Evolutionary conservation across 1,140 invertebrate species (phyloP).

Genomic region (Parapsyche elsis): DNA sequence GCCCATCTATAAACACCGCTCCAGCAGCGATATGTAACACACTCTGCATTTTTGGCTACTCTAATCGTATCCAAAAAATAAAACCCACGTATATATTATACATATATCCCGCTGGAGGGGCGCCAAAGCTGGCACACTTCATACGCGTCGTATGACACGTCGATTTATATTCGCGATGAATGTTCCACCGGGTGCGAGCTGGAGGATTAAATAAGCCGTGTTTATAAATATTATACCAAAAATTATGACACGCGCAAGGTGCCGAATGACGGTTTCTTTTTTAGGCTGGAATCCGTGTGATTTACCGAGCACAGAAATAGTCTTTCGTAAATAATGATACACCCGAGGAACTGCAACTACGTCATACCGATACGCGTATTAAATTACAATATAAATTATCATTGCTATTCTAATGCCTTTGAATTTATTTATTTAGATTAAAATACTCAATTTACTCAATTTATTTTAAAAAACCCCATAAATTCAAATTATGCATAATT

Average conservation of each 20-base stretch:
- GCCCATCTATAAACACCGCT: constrained; percentile 53
- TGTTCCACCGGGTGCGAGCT: constrained; percentile 29
- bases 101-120: constrained; percentile 42
- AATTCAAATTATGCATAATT: too few relatives aligned
- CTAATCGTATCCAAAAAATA: constrained; percentile 55
- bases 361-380: neutral
- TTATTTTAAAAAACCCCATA: too few relatives aligned
- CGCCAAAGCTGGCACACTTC: constrained; percentile 53
- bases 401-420: too few relatives aligned
- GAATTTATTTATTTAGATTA: too few relatives aligned
- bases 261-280: constrained; percentile 45
- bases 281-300: constrained; percentile 25
- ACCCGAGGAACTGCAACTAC: neutral
- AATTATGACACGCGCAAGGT: constrained; percentile 52
- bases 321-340: constrained; percentile 28
- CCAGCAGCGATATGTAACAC: constrained; percentile 45
- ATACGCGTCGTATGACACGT: constrained; percentile 55
- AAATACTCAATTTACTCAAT: too few relatives aligned
- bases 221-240: constrained; percentile 49
- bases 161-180: constrained; percentile 55
- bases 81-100: constrained; percentile 8
- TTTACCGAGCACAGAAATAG: constrained; percentile 7
- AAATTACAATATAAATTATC: too few relatives aligned
- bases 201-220: constrained; percentile 49
- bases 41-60: constrained; percentile 53